A percentile compares a stretch with the other conserved stretches of the same genome.
Conservation (phyloP, 2,113 vertebrate genomes). For the Pyxicephalus adspersus region DNA sequence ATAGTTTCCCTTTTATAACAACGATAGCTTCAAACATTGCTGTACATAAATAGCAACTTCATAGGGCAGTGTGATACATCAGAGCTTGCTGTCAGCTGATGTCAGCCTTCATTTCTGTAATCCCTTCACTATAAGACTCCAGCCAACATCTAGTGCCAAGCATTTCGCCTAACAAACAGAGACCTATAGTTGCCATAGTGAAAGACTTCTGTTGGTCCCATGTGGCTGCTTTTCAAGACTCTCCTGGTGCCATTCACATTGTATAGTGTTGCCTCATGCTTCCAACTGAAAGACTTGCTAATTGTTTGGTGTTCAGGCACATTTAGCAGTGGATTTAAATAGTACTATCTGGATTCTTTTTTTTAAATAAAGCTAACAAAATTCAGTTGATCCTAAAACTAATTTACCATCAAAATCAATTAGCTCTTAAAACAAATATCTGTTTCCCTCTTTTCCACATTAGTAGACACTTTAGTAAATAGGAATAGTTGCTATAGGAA, state of each 20-base stretch:
- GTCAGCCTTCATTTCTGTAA: constrained; percentile 4
- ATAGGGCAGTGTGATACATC: constrained; percentile 14
- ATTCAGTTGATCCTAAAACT: too few species aligned
- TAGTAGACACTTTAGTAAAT: too few species aligned
- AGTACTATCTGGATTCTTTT: too few species aligned
- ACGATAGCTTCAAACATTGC: constrained; percentile 8
- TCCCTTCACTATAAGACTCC: background rate
- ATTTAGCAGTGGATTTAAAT: background rate
- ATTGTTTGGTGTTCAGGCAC: background rate
- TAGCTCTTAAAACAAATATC: too few species aligned
- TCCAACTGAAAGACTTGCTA: background rate
- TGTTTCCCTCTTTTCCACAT: too few species aligned
- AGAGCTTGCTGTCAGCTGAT: constrained; percentile 35
- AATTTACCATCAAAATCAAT: too few species aligned
- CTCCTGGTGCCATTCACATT: background rate
- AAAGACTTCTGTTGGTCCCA: constrained; percentile 25
- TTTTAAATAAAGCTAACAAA: too few species aligned
- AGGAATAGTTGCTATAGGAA: background rate
- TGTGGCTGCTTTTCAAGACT: constrained; percentile 8
- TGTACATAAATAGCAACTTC: constrained; percentile 36
- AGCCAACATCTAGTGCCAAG: background rate
- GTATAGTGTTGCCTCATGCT: background rate
- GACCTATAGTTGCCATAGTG: constrained; percentile 32
- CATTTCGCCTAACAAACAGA: constrained; percentile 42
- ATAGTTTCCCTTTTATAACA: background rate